These are phyloP conservation scores for Listronotus bonariensis DNA, from an alignment of 1,140 invertebrate genomes.

Conservation along the genomic window DNA sequence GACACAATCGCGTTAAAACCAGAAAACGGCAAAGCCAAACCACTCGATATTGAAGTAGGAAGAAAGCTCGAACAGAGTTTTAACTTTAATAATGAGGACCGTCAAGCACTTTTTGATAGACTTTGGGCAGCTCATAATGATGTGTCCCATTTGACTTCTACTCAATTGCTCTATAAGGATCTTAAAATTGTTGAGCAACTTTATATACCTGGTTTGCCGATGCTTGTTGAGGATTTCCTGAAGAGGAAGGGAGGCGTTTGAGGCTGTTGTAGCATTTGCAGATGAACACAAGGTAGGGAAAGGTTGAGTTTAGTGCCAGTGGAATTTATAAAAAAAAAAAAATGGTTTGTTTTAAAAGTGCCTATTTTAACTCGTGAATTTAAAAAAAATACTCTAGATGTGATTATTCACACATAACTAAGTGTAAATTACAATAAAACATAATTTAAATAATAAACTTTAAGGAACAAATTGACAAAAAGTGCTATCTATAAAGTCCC, in stretches of 20 bases:
- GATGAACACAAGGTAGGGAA: slow-evolving; percentile 49
- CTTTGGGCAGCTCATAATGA: slow-evolving; percentile 56
- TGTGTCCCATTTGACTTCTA: slow-evolving; percentile 53
- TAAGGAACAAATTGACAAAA: too few relatives aligned
- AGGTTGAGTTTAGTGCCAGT: too few relatives aligned
- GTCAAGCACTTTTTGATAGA: slow-evolving; percentile 46
- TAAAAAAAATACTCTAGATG: too few relatives aligned
- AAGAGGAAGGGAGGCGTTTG: slow-evolving; percentile 52
- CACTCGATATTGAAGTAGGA: slow-evolving; percentile 63
- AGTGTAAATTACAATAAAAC: too few relatives aligned
- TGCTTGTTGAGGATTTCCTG: slow-evolving; percentile 61
- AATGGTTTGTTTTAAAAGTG: too few relatives aligned
- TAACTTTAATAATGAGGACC: slow-evolving; percentile 47
- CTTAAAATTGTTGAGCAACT: slow-evolving; percentile 56
- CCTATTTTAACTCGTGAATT: too few relatives aligned
- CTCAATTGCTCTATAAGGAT: slow-evolving; percentile 59
- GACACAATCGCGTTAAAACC: slow-evolving; percentile 73
- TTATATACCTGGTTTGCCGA: slow-evolving; percentile 58
- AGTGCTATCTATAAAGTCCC: too few relatives aligned
- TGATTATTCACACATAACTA: too few relatives aligned
- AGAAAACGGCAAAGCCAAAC: slow-evolving; percentile 64
- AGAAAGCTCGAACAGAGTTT: slow-evolving; percentile 56
- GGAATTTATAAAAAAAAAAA: too few relatives aligned
- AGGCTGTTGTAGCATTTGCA: slow-evolving; percentile 59
- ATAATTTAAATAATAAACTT: too few relatives aligned